A percentile compares a stretch with the other conserved stretches of the same genome.
These are phyloP conservation scores for Dynastes tityus DNA, from an alignment of 2,888 invertebrate genomes.

Conservation along the genomic window DNA sequence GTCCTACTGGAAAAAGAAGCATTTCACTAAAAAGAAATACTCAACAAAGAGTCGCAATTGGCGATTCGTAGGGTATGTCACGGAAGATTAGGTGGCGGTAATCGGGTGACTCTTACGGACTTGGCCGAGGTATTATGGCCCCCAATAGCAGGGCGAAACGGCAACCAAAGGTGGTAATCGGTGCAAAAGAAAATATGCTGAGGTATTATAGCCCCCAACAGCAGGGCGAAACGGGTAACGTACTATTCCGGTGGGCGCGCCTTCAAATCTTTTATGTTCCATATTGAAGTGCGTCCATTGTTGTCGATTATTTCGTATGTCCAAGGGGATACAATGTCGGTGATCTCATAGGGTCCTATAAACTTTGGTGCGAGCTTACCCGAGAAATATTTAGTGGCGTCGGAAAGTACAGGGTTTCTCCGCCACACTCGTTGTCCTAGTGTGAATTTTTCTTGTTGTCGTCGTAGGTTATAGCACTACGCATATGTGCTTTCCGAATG, in stretches of 20 bases:
- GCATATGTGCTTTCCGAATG: too few species aligned
- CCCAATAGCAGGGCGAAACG: background rate
- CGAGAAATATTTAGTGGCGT: background rate
- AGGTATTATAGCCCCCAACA: too few species aligned
- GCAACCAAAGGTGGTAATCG: too few species aligned
- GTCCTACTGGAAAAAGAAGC: too few species aligned
- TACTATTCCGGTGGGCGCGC: background rate
- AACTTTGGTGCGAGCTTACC: background rate
- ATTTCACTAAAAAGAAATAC: too few species aligned
- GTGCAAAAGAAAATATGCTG: too few species aligned
- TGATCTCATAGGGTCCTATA: background rate
- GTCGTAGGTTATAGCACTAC: background rate
- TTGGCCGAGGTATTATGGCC: background rate
- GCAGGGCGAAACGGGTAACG: background rate
- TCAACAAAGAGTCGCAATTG: too few species aligned
- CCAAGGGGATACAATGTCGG: background rate
- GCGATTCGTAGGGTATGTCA: too few species aligned
- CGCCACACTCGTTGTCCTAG: background rate
- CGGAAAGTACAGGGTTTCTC: background rate
- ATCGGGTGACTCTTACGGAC: too few species aligned
- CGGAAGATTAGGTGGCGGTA: too few species aligned
- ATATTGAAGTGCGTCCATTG: background rate
- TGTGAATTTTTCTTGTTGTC: background rate
- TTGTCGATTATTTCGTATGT: background rate
- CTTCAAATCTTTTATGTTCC: background rate